Evolutionary conservation across 2,797 vertebrate species (phyloP).

Genomic region (Sebastes glaucus): DNA sequence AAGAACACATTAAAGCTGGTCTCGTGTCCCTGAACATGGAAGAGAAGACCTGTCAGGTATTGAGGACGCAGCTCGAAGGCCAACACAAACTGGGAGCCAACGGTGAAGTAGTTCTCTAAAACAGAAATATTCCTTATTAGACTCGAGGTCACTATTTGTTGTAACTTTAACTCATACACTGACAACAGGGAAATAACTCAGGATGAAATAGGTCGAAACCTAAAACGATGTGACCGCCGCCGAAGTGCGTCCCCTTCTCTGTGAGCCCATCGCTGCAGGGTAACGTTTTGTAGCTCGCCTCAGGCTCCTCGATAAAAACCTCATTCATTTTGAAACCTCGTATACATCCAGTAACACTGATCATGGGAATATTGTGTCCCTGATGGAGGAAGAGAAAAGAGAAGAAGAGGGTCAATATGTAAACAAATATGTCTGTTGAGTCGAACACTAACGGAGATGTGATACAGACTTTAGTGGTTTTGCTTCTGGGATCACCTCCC

Average conservation of each 20-base stretch:
- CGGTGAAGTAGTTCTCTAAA: constrained; percentile 52
- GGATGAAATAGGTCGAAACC: constrained; percentile 68
- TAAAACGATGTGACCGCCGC: constrained; percentile 82
- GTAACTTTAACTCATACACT: neutral
- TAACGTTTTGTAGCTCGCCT: constrained; percentile 66
- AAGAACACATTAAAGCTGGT: constrained; percentile 61
- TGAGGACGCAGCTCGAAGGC: constrained; percentile 69
- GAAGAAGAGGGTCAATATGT: neutral
- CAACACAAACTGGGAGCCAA: constrained; percentile 54
- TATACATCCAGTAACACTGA: constrained; percentile 86
- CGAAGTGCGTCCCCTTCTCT: constrained; percentile 85
- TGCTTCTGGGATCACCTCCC: constrained; percentile 69
- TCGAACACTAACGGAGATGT: neutral
- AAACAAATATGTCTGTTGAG: neutral
- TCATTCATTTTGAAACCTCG: constrained; percentile 84
- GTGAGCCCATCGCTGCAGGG: constrained; percentile 80
- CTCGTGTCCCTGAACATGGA: constrained; percentile 44
- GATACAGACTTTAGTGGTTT: constrained; percentile 49
- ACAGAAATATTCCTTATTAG: neutral
- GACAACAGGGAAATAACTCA: neutral
- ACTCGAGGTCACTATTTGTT: neutral
- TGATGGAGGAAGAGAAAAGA: constrained; percentile 17
- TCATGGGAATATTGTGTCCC: constrained; percentile 79
- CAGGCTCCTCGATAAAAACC: constrained; percentile 65
- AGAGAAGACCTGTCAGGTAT: constrained; percentile 66